Evolutionary conservation across 1,140 invertebrate genomes (phyloP), one percentile per base, ranked within the genome.

Genomic region (Hyphantria cunea): DNA sequence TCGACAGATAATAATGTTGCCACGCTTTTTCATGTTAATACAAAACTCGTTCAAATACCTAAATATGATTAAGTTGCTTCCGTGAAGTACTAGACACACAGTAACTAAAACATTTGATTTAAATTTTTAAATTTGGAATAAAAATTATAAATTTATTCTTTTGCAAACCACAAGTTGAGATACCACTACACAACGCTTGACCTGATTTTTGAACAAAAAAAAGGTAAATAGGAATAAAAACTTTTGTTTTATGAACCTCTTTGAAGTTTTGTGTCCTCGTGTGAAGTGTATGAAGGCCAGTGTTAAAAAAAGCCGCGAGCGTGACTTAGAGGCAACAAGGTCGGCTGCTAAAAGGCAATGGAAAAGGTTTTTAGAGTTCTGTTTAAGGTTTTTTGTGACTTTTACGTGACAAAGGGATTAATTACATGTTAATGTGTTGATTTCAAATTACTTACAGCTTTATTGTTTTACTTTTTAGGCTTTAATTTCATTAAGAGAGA

Each of bases 161-260:
- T 37, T 37, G 8, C 9, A 44, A 44, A 44, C n/a, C 39, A 12
- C n/a, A 55, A 58, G 25, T 15, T n/a, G 17, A 3, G 2, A 25
- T 25, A 25, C 17, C 17, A 25, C 15, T 31, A 10, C 15, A 25
- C 25, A 51, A 59, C 56, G 39, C 37, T 41, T 33, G 48, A 15
- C 9, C 0, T 12, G 32, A 12, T 12, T 17, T 47, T 14, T 25
- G 9, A 13, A n/a, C 25, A 58, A 44, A 11, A 60, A 60, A 60
- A 50, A 60, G 50, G 56, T 60, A 60, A 60, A 60, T 51, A 8
- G 9, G 32, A 60, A 51, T 50, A 14, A 33, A 60, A 60, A 42
- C 48, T 60, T 60, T 42, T 14, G 13, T 50, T 12, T 51, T 60
- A 15, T 25, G 48, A 50, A 47, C 37, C 56, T 51, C 50, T 47